Evolutionary conservation across 2,113 vertebrate genomes (phyloP).

Genomic region (Sphyrna mokarran): DNA sequence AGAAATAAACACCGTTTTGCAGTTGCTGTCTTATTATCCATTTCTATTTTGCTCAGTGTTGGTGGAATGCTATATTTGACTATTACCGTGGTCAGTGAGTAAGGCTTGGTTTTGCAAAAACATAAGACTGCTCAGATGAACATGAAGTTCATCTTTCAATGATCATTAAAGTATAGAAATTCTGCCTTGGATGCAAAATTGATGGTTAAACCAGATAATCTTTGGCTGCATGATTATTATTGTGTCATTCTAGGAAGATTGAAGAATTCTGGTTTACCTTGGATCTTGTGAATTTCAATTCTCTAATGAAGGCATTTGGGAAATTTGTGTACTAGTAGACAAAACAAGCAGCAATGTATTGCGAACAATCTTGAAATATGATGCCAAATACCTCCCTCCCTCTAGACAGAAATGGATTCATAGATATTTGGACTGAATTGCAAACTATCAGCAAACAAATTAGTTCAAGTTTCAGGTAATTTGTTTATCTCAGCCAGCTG

Average conservation of each 20-base stretch:
- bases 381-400: background rate
- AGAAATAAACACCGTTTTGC: background rate
- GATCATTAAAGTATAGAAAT: background rate
- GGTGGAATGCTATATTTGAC: background rate
- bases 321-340: too few relatives aligned
- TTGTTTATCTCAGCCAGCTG: background rate
- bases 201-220: too few relatives aligned
- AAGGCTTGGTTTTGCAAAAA: background rate
- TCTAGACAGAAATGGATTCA: background rate
- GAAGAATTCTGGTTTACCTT: background rate
- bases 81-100: background rate
- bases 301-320: background rate
- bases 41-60: background rate
- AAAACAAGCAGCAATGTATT: too few relatives aligned
- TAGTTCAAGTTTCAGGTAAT: background rate
- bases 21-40: background rate
- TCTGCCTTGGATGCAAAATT: too few relatives aligned
- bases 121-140: background rate
- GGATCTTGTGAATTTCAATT: background rate
- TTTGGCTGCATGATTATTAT: background rate
- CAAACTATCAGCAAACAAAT: background rate
- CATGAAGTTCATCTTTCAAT: background rate
- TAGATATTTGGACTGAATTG: background rate
- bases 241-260: background rate
- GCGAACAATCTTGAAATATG: too few relatives aligned